These are phyloP conservation scores for Micromesistius poutassou DNA, from an alignment of 2,797 vertebrate species.

Conservation along the genomic window DNA sequence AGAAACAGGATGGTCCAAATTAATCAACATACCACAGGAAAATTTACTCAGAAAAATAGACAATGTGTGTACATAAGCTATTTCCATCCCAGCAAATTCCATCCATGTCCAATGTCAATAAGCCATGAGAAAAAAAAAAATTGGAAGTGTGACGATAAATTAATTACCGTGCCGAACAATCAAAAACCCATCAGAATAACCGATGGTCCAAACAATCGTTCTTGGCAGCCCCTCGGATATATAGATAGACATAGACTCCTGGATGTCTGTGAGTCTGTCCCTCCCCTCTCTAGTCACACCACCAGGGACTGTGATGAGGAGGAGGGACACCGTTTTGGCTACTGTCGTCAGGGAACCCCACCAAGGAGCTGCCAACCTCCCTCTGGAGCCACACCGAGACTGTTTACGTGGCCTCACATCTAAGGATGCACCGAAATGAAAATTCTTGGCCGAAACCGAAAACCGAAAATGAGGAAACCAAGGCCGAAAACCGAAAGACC, in stretches of 20 bases:
- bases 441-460: too few relatives aligned
- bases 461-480: too few relatives aligned
- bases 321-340: background rate
- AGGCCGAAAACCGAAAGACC: too few relatives aligned
- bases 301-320: constrained; percentile 30
- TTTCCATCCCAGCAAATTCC: background rate
- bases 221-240: background rate
- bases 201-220: background rate
- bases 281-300: constrained; percentile 54
- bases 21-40: background rate
- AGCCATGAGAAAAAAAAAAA: background rate
- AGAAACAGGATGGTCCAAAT: background rate
- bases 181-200: background rate
- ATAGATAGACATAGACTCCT: constrained; percentile 11
- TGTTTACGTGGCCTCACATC: constrained; percentile 37
- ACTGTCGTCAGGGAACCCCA: constrained; percentile 22
- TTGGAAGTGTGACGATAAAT: background rate
- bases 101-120: background rate
- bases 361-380: constrained; percentile 15
- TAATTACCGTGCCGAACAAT: background rate
- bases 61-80: background rate
- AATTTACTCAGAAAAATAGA: background rate
- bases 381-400: constrained; percentile 22
- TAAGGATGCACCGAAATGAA: too few relatives aligned
- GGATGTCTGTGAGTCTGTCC: background rate